phyloP scores from a whole-genome alignment of 2,888 invertebrate genomes.

The Scaptomyza reducta region DNA sequence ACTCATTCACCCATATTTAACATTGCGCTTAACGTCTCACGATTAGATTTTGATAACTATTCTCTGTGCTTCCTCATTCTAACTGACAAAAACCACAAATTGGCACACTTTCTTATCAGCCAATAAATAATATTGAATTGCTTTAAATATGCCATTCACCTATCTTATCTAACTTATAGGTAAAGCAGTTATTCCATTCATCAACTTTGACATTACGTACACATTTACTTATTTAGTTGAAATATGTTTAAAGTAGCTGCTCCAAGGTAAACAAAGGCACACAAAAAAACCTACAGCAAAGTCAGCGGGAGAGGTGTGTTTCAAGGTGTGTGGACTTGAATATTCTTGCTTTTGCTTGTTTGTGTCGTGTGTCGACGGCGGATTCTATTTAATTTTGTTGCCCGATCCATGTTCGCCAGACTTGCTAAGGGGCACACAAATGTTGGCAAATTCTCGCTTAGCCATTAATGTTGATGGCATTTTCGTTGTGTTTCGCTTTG shows the following conservation, averaged over 20 bases:
- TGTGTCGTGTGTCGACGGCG: slow-evolving; percentile 7
- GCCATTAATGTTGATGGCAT: slow-evolving; percentile 49
- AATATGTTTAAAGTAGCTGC: slow-evolving; percentile 16
- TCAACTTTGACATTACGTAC: slow-evolving; percentile 36
- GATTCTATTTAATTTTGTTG: slow-evolving; percentile 47
- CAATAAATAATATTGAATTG: slow-evolving; percentile 18
- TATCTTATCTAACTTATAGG: slow-evolving; percentile 39
- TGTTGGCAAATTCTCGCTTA: slow-evolving; percentile 30
- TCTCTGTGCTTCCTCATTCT: background rate
- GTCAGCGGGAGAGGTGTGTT: slow-evolving; percentile 24
- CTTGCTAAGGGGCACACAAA: background rate
- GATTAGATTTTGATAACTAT: background rate
- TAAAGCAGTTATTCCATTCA: slow-evolving; percentile 1
- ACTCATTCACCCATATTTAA: too few species aligned
- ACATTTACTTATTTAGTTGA: slow-evolving; percentile 35
- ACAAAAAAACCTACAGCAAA: slow-evolving; percentile 25
- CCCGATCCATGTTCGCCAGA: slow-evolving; percentile 27
- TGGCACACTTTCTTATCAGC: slow-evolving; percentile 44
- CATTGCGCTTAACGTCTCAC: too few species aligned
- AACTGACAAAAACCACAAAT: too few species aligned
- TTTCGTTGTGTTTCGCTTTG: slow-evolving; percentile 12
- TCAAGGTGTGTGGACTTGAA: background rate
- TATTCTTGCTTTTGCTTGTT: background rate
- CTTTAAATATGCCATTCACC: slow-evolving; percentile 5
- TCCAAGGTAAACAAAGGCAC: slow-evolving; percentile 39